Conservation (phyloP, 2,797 vertebrate species). For the Neomorphus geoffroyi region DNA sequence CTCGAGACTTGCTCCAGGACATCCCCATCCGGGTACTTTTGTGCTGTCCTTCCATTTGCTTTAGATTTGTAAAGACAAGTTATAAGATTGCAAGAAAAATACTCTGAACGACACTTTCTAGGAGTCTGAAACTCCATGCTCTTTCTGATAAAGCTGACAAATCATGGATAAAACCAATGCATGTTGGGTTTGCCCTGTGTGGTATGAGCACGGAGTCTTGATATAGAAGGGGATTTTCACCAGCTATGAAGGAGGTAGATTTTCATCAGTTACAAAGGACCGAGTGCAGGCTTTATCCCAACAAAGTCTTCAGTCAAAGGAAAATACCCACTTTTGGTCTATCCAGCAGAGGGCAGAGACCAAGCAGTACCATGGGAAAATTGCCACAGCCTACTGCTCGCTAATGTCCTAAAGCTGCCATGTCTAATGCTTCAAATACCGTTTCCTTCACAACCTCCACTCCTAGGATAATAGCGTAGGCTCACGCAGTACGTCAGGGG, state of each 20-base stretch:
- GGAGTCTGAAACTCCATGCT: background rate
- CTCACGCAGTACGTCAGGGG: constrained; percentile 17
- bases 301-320: background rate
- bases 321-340: no score
- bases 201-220: no score
- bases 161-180: accelerated
- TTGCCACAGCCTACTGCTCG: no score
- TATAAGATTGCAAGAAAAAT: background rate
- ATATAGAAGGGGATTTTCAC: background rate
- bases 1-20: no score
- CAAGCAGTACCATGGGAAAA: no score
- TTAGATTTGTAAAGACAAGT: no score
- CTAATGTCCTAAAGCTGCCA: background rate
- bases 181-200: no score
- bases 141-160: no score
- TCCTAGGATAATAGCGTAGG: constrained; percentile 14
- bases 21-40: no score
- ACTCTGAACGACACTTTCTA: background rate
- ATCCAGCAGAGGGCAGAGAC: no score
- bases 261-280: no score
- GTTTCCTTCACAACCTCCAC: background rate
- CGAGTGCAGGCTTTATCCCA: background rate
- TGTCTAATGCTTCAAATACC: background rate
- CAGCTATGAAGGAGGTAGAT: background rate
- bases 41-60: no score